Conservation (phyloP, 2,797 vertebrate species). For the Gorsachius magnificus region DNA sequence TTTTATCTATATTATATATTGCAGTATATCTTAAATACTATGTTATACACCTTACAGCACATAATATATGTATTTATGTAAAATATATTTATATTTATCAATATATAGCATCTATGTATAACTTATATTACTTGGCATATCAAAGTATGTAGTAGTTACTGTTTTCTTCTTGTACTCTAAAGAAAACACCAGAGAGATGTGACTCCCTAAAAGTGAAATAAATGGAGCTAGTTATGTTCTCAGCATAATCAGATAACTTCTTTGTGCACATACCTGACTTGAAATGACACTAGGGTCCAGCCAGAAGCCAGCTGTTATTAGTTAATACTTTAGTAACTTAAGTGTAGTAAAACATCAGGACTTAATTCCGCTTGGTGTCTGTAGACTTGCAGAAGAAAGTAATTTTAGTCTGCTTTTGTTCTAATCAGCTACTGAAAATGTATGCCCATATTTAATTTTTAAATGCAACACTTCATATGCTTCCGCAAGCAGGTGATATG, state of each 20-base stretch:
- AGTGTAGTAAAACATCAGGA: neutral
- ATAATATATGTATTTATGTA: neutral
- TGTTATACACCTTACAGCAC: no score
- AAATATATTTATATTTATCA: neutral
- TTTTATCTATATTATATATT: no score
- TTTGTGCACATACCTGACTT: neutral
- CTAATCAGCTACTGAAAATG: neutral
- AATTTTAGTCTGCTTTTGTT: neutral
- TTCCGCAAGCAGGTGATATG: conserved; percentile 30
- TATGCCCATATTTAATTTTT: neutral
- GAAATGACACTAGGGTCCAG: neutral
- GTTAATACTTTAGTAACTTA: neutral
- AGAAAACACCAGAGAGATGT: neutral
- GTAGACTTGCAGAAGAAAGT: neutral
- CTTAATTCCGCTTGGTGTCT: neutral
- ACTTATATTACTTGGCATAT: neutral
- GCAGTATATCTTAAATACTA: neutral
- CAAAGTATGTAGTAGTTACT: neutral
- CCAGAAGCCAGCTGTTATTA: neutral
- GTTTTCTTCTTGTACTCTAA: neutral
- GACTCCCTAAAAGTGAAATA: neutral
- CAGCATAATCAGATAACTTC: neutral
- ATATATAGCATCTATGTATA: neutral
- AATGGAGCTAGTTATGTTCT: neutral
- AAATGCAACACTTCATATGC: neutral